These are phyloP conservation scores for Puffinus mauretanicus DNA, from an alignment of 2,113 vertebrate species.

Conservation along the genomic window DNA sequence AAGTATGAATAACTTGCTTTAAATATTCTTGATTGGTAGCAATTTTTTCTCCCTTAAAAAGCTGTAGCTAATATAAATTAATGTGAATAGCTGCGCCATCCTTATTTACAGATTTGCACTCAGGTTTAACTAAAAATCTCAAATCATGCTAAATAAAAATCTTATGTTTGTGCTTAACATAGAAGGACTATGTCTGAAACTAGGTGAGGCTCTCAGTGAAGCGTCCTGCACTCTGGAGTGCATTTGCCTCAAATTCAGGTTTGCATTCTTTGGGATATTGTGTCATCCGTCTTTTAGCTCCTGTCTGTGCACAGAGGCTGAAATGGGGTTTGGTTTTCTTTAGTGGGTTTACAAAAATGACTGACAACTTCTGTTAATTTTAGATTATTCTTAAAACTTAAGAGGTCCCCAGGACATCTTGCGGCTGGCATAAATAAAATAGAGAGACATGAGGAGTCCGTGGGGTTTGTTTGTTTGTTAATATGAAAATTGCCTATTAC, in stretches of 20 bases:
- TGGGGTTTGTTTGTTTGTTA: not conserved
- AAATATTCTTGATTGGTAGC: not conserved
- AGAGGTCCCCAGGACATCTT: not conserved
- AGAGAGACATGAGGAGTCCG: not conserved
- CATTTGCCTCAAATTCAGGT: too few relatives aligned
- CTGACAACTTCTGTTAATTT: not conserved
- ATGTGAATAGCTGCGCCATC: accelerated
- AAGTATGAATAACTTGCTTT: not conserved
- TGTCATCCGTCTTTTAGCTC: not conserved
- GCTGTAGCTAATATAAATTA: not conserved
- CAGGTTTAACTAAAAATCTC: not conserved
- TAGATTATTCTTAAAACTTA: not conserved
- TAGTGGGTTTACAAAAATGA: not conserved
- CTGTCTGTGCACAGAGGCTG: not conserved
- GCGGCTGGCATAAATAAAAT: not conserved
- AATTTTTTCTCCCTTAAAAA: not conserved
- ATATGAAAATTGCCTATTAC: not conserved
- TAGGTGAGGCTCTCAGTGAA: not conserved
- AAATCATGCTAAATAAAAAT: not conserved
- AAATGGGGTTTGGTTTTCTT: not conserved
- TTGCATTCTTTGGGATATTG: not conserved
- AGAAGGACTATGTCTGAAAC: not conserved
- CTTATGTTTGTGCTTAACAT: not conserved
- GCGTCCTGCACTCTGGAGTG: accelerated
- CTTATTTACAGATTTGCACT: not conserved